Percentiles rank a stretch among this genome's conserved stretches.
These are phyloP conservation scores for Dolomedes plantarius DNA, from an alignment of 2,888 invertebrate genomes.

Conservation along the genomic window DNA sequence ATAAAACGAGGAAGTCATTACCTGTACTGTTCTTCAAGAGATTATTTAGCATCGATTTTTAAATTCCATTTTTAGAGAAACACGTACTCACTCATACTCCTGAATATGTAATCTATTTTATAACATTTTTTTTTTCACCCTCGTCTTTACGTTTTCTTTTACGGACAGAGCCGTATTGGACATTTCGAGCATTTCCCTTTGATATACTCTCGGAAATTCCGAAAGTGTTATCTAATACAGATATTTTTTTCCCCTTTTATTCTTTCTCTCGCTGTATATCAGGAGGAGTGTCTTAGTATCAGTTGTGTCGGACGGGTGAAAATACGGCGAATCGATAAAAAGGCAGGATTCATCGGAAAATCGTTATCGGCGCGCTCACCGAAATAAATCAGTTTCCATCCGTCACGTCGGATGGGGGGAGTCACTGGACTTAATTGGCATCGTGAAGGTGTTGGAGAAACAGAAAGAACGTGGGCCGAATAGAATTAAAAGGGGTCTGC, in stretches of 20 bases:
- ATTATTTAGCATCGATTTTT: too few species aligned
- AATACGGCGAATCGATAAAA: constrained; percentile 55
- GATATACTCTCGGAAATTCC: constrained; percentile 26
- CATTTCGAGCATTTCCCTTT: neutral
- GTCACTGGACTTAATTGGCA: constrained; percentile 4
- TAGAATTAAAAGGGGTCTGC: neutral
- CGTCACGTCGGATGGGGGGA: neutral
- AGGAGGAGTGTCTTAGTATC: constrained; percentile 28
- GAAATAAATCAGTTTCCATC: constrained; percentile 60
- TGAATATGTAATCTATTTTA: too few species aligned
- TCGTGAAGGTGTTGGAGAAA: constrained; percentile 6
- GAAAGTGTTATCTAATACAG: constrained; percentile 50
- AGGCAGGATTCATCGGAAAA: constrained; percentile 62
- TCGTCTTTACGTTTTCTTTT: too few species aligned
- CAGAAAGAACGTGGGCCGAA: neutral
- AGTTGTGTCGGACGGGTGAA: constrained; percentile 30
- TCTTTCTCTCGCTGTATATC: constrained; percentile 32
- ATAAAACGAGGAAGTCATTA: too few species aligned
- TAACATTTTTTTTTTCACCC: too few species aligned
- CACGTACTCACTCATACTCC: too few species aligned
- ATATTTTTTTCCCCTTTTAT: constrained; percentile 11
- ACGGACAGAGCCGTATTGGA: neutral
- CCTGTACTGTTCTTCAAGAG: too few species aligned
- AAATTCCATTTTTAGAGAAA: too few species aligned
- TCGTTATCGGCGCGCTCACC: constrained; percentile 46